Evolutionary conservation across 2,113 vertebrate species (phyloP), one percentile per base, ranked within the genome.

Genomic region (Barbus barbus): DNA sequence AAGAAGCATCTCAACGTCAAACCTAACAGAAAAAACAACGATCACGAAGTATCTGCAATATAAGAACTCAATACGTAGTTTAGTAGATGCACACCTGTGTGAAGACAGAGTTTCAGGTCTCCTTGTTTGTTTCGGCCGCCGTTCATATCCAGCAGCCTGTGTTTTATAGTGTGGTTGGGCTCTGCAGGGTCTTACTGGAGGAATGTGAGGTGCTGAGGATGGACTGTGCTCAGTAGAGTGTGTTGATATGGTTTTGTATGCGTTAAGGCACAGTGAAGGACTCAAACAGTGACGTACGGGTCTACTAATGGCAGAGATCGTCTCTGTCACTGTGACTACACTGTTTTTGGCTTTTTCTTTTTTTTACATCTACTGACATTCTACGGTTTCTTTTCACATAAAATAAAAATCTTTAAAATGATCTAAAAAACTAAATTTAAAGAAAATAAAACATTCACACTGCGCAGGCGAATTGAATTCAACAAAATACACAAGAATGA

Each of bases 231-330:
- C 84, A 80, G 84, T 78, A 74, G 12, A 91, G 86, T 84, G 87
- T 78, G 85, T 91, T 90, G 86, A 85, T 86, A 86, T 91, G 89
- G 88, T 91, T 93, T 92, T 86, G 90, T 91, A 94, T 91, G 91
- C 88, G 18, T 91, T 95, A 95, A 95, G 94, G 94, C 94, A 95
- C 94, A 93, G 93, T 91, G 90, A 94, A 90, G 91, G 92, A 91
- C 86, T 28, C 89, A 90, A 74, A 80, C 84, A 85, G 87, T 89
- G 44, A 60, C 90, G 75, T 48, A 79, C 67, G 60, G 44, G 14
- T 67, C 63, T 20, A 67, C 63, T 67, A 20, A 67, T 33, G 63
- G 63, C 63, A 51, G 73, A 53, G 44, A 31, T 2, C 16, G 53
- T 20, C 72, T 75, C 75, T 8, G 28, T 77, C 75, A 77, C 74